These are phyloP conservation scores for Harmothoe impar DNA, from an alignment of 2,888 invertebrate species.

Conservation along the genomic window DNA sequence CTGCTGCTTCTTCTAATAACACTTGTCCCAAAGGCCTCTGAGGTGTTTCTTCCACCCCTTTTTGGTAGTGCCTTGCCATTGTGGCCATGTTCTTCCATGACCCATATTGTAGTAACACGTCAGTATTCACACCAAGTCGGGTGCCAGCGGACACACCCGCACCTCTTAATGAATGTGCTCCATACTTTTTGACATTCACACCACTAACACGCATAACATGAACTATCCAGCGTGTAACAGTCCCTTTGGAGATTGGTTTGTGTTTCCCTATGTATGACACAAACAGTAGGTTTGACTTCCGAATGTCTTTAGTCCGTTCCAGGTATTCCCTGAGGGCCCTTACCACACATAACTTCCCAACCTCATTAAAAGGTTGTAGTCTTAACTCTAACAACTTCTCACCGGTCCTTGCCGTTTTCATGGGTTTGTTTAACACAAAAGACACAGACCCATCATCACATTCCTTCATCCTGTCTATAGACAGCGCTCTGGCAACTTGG, in stretches of 20 bases:
- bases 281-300: not conserved
- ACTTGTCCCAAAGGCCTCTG: too few species aligned
- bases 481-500: not conserved
- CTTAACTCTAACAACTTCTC: not conserved
- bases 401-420: too few species aligned
- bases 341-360: too few species aligned
- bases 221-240: not conserved
- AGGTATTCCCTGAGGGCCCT: not conserved
- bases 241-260: too few species aligned
- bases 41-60: too few species aligned
- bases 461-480: not conserved
- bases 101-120: not conserved
- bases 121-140: not conserved
- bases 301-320: not conserved
- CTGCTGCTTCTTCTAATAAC: too few species aligned
- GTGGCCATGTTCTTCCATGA: too few species aligned
- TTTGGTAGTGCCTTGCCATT: too few species aligned
- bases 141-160: not conserved
- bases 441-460: not conserved
- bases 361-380: not conserved
- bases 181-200: too few species aligned
- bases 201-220: not conserved
- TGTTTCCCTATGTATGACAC: not conserved
- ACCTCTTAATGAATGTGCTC: not conserved
- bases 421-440: not conserved